Percentiles rank a stretch among this genome's conserved stretches.
Evolutionary conservation across 1,140 invertebrate species (phyloP).

Genomic region (Drosophila truncata): DNA sequence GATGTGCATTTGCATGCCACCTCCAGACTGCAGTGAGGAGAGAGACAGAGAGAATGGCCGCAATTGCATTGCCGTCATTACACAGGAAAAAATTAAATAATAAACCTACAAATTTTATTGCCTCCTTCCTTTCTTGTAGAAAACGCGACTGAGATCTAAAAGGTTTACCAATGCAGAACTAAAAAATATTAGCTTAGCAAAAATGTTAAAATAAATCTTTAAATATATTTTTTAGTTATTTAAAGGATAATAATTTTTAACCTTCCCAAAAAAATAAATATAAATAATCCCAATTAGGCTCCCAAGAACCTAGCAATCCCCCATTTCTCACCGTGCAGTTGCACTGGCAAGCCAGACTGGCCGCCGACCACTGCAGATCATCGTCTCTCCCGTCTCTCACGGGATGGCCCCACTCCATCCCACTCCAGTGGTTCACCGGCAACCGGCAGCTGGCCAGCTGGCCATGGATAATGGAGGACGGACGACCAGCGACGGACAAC

Average conservation of each 20-base stretch:
- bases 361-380: slow-evolving; percentile 21
- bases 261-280: background rate
- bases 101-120: background rate
- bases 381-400: background rate
- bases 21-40: slow-evolving; percentile 21
- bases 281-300: background rate
- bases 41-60: slow-evolving; percentile 50
- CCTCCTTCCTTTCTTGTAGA: background rate
- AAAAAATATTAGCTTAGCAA: too few species aligned
- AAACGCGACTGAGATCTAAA: background rate
- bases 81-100: slow-evolving; percentile 4
- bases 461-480: slow-evolving; percentile 23
- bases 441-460: slow-evolving; percentile 40
- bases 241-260: background rate
- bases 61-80: slow-evolving; percentile 45
- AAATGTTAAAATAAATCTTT: background rate
- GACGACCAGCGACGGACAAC: slow-evolving; percentile 5
- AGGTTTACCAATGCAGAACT: background rate
- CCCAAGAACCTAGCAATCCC: background rate
- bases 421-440: slow-evolving; percentile 22
- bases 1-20: slow-evolving; percentile 80
- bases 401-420: background rate
- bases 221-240: background rate
- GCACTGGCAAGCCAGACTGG: slow-evolving; percentile 31
- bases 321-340: slow-evolving; percentile 7